Percentiles rank a stretch among this genome's conserved stretches.
phyloP scores from a whole-genome alignment of 2,113 vertebrate species.

The Podiceps cristatus region DNA sequence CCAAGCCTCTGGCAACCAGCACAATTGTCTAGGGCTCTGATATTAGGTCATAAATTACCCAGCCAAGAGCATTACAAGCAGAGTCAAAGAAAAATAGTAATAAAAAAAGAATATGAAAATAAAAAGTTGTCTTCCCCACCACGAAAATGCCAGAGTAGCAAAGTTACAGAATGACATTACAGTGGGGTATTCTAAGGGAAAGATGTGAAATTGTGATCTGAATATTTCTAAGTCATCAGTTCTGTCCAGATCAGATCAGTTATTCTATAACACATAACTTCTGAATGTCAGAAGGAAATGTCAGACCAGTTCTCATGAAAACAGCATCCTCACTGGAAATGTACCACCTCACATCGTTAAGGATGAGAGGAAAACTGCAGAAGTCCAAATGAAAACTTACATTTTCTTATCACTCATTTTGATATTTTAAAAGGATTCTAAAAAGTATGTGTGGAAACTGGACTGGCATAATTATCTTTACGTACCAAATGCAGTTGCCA shows the following conservation, averaged over 20 bases:
- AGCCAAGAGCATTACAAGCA: neutral
- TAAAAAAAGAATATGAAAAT: neutral
- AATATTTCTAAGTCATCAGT: neutral
- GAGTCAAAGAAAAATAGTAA: neutral
- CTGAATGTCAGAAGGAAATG: neutral
- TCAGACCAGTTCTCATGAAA: neutral
- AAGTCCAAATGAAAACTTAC: neutral
- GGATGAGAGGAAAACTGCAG: neutral
- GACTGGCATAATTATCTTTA: neutral
- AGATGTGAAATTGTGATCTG: neutral
- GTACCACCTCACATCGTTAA: neutral
- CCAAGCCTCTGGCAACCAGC: neutral
- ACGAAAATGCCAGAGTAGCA: neutral
- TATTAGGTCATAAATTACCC: slow-evolving; percentile 15
- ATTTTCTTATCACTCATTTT: neutral
- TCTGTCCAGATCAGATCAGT: neutral
- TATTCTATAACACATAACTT: neutral
- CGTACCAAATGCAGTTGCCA: neutral
- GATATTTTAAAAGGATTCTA: neutral
- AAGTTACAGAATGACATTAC: neutral
- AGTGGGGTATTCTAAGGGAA: neutral
- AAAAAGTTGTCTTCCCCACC: neutral
- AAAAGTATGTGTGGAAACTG: neutral
- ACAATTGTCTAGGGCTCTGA: neutral
- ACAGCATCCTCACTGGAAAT: neutral